Evolutionary conservation across 64 coral and sea anemone species (phyloP), one percentile per base, ranked within the genome.

Genomic region (Dendrophyllia cribrosa): DNA sequence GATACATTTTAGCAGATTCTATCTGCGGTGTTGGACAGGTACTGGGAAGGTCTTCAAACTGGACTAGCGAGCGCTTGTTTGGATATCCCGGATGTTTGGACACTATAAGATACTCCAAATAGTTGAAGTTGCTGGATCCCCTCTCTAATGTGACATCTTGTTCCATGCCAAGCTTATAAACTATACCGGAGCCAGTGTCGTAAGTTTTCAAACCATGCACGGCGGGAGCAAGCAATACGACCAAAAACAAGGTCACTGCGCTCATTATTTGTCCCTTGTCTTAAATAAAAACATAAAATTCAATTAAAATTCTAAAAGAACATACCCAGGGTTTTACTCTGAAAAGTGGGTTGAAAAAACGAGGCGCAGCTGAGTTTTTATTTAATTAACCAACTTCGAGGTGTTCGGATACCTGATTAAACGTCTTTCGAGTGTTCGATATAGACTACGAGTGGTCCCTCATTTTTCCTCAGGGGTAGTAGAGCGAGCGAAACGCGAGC

Each of bases 61-160:
- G 83, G 7, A 96, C 56, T 3, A 96, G 68, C 0, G 94, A 92
- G 15, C 94, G 89, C 76, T 96, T 96, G 59, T 92, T 92, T 1
- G 76, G 94, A 47, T 46, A 96, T 4, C 55, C 15, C 15, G 94
- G 83, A 4, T 83, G 89, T 20, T 58, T 77, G 48, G 61, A 84
- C 0, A 96, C 83, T 0, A 96, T 2, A 19, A 95, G 83, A 23
- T 45, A 95, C 9, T 19, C 51, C 13, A 87, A 59, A 22, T 15
- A 6, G 50, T 95, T 91, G 55, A 14, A 58, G 74, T 95, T 95
- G 0, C 16, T 0, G 0, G 4, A 3, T 72, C 11, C 4, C 10
- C 75, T 43, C 77, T 91, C 94, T 4, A 95, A 65, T 0, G 64
- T 12, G 19, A 95, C 82, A 78, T 95, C 94, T 73, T 95, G 74